Evolutionary conservation across 2,888 invertebrate species (phyloP).

Genomic region (Ochlodes sylvanus): DNA sequence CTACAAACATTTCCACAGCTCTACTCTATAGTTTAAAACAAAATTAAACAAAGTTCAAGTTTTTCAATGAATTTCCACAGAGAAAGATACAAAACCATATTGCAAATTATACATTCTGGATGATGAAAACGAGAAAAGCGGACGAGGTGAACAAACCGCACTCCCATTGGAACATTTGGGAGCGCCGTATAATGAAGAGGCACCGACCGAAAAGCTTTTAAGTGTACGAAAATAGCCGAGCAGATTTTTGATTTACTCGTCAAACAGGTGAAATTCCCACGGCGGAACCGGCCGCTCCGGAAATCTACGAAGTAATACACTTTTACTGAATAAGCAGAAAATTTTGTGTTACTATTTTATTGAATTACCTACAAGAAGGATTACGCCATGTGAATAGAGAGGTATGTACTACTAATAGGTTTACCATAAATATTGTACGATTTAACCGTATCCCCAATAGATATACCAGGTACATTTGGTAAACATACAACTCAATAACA

Average conservation of each 20-base stretch:
- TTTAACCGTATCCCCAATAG: neutral
- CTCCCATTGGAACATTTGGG: conserved; percentile 14
- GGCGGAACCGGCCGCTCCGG: neutral
- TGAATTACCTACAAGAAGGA: no score
- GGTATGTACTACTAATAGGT: no score
- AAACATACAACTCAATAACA: no score
- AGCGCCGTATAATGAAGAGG: conserved; percentile 29
- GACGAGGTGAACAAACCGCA: conserved; percentile 8
- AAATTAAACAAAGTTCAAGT: no score
- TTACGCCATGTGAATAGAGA: no score
- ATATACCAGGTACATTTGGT: neutral
- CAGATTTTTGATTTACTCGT: conserved; percentile 34
- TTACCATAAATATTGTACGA: no score
- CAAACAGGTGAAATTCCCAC: conserved; percentile 30
- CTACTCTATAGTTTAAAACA: no score
- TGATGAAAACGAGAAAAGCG: neutral
- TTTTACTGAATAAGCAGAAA: no score
- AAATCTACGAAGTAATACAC: neutral
- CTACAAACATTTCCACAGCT: no score
- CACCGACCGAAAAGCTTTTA: conserved; percentile 29
- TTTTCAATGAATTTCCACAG: neutral
- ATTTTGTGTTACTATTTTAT: no score
- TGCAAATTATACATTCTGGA: conserved; percentile 2
- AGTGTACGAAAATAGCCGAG: conserved; percentile 30
- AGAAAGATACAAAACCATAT: neutral